Evolutionary conservation across 2,113 vertebrate genomes (phyloP).

Genomic region (Prochilodus magdalenae): DNA sequence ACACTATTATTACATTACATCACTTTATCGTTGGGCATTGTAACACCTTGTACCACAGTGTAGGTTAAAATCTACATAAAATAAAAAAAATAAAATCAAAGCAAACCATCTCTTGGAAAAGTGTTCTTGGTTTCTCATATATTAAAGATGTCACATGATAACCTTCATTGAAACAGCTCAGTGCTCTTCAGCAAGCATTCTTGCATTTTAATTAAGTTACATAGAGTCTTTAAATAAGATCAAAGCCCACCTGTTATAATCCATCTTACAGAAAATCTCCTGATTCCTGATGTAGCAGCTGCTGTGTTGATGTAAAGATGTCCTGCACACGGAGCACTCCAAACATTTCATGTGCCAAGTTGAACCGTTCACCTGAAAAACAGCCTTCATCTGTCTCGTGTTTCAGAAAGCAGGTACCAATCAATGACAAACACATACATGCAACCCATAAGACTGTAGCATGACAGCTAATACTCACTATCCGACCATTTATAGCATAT

Average conservation of each 20-base stretch:
- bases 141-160: no score
- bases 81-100: background rate
- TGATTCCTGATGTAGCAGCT: constrained; percentile 98
- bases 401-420: background rate
- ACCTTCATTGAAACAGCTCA: no score
- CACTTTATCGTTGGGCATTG: no score
- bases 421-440: background rate
- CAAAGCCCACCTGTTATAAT: constrained; percentile 91
- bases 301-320: constrained; percentile 88
- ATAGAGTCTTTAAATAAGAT: no score
- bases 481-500: no score
- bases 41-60: no score
- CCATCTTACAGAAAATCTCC: constrained; percentile 94
- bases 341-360: constrained; percentile 93
- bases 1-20: no score
- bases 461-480: no score
- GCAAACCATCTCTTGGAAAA: no score
- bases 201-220: no score
- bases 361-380: constrained; percentile 89
- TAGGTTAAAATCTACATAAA: background rate
- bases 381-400: background rate
- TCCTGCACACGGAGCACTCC: constrained; percentile 91
- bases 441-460: background rate
- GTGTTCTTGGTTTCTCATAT: no score
- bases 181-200: no score